Percentiles rank a stretch among this genome's conserved stretches.
Evolutionary conservation across 2,113 vertebrate genomes (phyloP).

Genomic region (Enhydra lutris): DNA sequence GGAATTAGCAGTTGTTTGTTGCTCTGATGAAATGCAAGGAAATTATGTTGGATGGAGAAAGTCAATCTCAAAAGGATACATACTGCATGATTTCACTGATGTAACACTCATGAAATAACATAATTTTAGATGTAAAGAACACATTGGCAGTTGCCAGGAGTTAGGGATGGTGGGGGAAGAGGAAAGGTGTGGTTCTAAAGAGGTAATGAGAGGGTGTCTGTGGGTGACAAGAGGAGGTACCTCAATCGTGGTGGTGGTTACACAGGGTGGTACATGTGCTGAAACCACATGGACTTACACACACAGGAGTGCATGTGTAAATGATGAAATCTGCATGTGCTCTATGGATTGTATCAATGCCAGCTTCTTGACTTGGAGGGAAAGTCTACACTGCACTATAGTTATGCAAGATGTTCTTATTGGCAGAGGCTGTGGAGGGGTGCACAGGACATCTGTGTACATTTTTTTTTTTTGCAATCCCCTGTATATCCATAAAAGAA

Average conservation of each 20-base stretch:
- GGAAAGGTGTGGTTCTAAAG: not conserved
- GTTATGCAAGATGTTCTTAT: not conserved
- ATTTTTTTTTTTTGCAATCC: not conserved
- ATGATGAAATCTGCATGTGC: not conserved
- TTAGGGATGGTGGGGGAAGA: not conserved
- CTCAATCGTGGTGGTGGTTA: not conserved
- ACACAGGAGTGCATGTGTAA: rapidly evolving
- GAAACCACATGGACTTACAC: not conserved
- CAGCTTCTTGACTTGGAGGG: not conserved
- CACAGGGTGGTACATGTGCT: not conserved
- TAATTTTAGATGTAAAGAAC: not conserved
- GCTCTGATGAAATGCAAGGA: not conserved
- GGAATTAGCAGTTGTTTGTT: not conserved
- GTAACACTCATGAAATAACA: not conserved
- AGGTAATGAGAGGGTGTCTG: not conserved
- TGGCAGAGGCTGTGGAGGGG: not conserved
- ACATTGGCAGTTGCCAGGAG: not conserved
- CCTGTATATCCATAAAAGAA: not conserved
- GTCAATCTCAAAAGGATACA: not conserved
- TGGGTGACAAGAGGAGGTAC: not conserved
- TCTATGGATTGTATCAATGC: not conserved
- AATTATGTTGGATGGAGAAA: not conserved
- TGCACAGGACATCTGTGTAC: too few species aligned
- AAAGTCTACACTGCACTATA: too few species aligned
- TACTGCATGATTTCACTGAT: not conserved